Evolutionary conservation across 2,888 invertebrate species (phyloP).

Genomic region (Chrysotoxum bicinctum): DNA sequence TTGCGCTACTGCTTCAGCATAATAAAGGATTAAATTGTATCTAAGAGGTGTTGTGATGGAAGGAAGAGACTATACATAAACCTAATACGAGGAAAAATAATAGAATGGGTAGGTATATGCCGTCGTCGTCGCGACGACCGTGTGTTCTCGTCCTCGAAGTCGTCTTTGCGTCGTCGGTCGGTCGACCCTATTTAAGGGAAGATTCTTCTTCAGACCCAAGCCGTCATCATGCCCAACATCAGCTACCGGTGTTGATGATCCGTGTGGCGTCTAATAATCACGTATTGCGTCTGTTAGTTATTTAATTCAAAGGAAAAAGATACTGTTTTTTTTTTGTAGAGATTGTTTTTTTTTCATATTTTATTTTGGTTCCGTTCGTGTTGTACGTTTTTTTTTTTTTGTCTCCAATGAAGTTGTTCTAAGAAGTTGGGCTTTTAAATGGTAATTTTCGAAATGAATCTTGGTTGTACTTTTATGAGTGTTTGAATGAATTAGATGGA

Average conservation of each 20-base stretch:
- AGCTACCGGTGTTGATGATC: slow-evolving; percentile 70
- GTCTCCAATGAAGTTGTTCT: slow-evolving; percentile 27
- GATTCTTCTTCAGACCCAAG: slow-evolving; percentile 14
- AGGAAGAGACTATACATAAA: slow-evolving; percentile 6
- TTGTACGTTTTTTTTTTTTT: slow-evolving; percentile 18
- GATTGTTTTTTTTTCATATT: background rate
- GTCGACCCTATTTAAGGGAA: slow-evolving; percentile 60
- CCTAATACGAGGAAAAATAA: background rate
- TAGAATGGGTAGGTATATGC: background rate
- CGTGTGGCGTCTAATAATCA: slow-evolving; percentile 70
- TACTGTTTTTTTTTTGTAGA: slow-evolving; percentile 31
- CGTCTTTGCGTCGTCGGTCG: background rate
- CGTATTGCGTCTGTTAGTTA: slow-evolving; percentile 58
- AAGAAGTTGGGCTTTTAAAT: slow-evolving; percentile 34
- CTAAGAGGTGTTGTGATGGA: slow-evolving; percentile 1
- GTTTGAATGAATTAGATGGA: slow-evolving; percentile 15
- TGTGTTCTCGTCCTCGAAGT: background rate
- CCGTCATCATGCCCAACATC: slow-evolving; percentile 9
- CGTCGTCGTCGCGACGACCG: background rate
- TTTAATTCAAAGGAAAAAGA: slow-evolving; percentile 60
- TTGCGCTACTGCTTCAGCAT: slow-evolving; percentile 54
- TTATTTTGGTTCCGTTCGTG: slow-evolving; percentile 13
- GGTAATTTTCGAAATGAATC: slow-evolving; percentile 37
- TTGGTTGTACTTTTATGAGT: background rate
- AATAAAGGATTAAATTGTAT: slow-evolving; percentile 62